Conservation (phyloP, 2,113 vertebrate species). For the Poeciliopsis occidentalis region DNA sequence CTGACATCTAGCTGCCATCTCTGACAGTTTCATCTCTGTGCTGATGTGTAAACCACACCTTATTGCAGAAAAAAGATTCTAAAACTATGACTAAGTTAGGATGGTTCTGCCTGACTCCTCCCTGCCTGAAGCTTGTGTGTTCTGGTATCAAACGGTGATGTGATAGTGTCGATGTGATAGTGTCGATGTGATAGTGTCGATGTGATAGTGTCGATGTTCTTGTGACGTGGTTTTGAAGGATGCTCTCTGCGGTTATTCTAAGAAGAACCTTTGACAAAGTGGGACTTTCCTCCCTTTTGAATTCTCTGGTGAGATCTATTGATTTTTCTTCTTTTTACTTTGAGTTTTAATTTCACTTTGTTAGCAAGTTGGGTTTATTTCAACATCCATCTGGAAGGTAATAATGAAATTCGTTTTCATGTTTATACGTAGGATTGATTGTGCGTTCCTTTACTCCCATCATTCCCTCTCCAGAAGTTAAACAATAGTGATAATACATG, state of each 20-base stretch:
- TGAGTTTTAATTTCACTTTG: background rate
- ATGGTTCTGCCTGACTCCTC: background rate
- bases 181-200: too few relatives aligned
- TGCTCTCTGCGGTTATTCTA: constrained; percentile 25
- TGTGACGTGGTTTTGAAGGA: constrained; percentile 10
- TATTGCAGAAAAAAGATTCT: background rate
- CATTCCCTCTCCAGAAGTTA: constrained; percentile 35
- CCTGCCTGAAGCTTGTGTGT: background rate
- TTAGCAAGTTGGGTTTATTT: background rate
- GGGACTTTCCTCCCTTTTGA: constrained; percentile 32
- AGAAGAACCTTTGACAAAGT: constrained; percentile 15
- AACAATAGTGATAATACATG: background rate
- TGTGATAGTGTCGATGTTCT: too few relatives aligned
- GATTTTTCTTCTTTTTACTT: constrained; percentile 1
- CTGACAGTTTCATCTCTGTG: background rate
- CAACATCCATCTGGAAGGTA: background rate
- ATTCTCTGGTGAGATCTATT: background rate
- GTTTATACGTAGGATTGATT: background rate
- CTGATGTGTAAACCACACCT: background rate
- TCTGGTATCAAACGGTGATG: background rate
- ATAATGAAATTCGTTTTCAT: background rate
- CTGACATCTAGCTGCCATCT: background rate
- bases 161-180: too few relatives aligned
- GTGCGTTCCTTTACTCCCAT: background rate
- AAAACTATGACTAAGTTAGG: background rate